phyloP scores from a whole-genome alignment of 2,113 vertebrate species.

The Neogobius melanostomus region DNA sequence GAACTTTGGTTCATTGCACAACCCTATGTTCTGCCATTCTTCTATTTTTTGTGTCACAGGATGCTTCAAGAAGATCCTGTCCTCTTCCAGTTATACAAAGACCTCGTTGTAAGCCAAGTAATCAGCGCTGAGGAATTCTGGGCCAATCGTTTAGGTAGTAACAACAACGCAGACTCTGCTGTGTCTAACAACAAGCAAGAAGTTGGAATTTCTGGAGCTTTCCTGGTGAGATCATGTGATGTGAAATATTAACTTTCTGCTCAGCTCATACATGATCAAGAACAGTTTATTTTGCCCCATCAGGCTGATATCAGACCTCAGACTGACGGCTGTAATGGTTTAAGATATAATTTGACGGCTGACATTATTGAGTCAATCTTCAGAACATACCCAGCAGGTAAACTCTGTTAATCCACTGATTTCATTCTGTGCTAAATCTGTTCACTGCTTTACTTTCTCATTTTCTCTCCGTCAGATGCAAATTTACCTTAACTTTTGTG shows the following conservation, averaged over 20 bases:
- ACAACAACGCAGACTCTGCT: constrained; percentile 81
- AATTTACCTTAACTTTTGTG: constrained; percentile 8
- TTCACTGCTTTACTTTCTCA: not conserved
- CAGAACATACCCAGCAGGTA: constrained; percentile 97
- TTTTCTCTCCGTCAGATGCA: not conserved
- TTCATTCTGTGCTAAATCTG: not conserved
- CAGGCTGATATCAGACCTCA: constrained; percentile 98
- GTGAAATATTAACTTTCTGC: not conserved
- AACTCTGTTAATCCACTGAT: constrained; percentile 13
- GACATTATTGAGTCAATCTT: constrained; percentile 99
- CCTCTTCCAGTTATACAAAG: constrained; percentile 98
- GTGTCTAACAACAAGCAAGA: constrained; percentile 87
- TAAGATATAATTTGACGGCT: constrained; percentile 95
- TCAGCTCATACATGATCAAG: not conserved
- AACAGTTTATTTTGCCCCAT: constrained; percentile 20
- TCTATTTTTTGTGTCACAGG: constrained; percentile 72
- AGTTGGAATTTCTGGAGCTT: constrained; percentile 97
- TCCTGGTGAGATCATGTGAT: constrained; percentile 82
- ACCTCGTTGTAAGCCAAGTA: constrained; percentile 97
- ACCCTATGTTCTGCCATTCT: not conserved
- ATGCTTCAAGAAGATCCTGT: constrained; percentile 99
- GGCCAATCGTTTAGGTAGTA: constrained; percentile 90
- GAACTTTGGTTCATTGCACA: no score
- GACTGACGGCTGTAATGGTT: constrained; percentile 96
- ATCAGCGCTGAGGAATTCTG: constrained; percentile 99